A percentile compares a stretch with the other conserved stretches of the same genome.
phyloP scores from a whole-genome alignment of 2,113 vertebrate genomes.

The Serilophus lunatus region DNA sequence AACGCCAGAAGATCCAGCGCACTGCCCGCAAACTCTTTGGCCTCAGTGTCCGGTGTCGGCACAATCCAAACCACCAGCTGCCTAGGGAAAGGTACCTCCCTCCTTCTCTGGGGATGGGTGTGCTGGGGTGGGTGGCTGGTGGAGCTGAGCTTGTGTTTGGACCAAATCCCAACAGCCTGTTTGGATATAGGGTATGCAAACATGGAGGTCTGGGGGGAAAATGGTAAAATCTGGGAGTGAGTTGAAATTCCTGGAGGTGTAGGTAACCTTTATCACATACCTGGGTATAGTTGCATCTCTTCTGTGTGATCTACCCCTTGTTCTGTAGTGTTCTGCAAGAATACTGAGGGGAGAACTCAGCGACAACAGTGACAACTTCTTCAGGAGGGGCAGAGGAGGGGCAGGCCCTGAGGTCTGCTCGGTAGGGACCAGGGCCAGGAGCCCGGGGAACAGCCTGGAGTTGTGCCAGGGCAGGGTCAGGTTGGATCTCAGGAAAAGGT shows the following conservation, averaged over 20 bases:
- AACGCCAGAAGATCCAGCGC: slow-evolving; percentile 92
- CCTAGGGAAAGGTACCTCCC: slow-evolving; percentile 90
- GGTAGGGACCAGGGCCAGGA: not conserved
- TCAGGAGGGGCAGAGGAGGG: not conserved
- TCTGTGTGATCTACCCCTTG: not conserved
- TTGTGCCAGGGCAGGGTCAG: not conserved
- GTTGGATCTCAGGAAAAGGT: not conserved
- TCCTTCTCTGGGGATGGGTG: rapidly evolving
- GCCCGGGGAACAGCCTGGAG: not conserved
- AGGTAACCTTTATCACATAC: not conserved
- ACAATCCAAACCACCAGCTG: slow-evolving; percentile 98
- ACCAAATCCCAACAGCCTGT: rapidly evolving
- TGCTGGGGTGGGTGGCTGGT: not conserved
- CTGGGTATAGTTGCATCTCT: not conserved
- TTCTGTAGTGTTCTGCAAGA: not conserved
- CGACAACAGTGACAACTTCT: not conserved
- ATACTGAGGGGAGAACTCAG: not conserved
- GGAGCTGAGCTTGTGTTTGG: not conserved
- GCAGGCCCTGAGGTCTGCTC: not conserved
- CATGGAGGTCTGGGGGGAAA: rapidly evolving
- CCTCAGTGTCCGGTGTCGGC: slow-evolving; percentile 95
- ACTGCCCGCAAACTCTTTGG: slow-evolving; percentile 96
- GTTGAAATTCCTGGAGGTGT: not conserved
- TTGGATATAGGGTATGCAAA: not conserved
- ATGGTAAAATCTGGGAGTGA: not conserved